Evolutionary conservation across 2,113 vertebrate species (phyloP).

Genomic region (Nesogale talazaci): DNA sequence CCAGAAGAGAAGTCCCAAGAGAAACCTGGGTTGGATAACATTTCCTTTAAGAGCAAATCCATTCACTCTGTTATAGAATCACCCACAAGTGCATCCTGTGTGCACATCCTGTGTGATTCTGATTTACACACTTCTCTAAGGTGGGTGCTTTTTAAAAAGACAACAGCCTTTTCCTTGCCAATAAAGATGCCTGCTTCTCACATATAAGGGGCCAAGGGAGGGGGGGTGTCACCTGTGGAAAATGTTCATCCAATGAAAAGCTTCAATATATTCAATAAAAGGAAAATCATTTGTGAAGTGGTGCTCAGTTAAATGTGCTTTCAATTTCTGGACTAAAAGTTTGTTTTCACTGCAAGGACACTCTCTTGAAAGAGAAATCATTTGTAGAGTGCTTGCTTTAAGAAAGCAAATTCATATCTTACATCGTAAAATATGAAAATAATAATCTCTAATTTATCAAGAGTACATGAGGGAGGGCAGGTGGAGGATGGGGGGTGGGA

Average conservation of each 20-base stretch:
- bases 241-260: not conserved
- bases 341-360: not conserved
- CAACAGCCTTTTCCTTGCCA: not conserved
- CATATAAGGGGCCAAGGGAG: not conserved
- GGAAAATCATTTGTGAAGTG: slow-evolving; percentile 1
- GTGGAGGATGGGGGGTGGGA: too few species aligned
- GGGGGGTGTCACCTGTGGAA: not conserved
- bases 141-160: not conserved
- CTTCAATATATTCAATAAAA: slow-evolving; percentile 2
- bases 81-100: not conserved
- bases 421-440: too few species aligned
- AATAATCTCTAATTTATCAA: too few species aligned
- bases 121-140: slow-evolving; percentile 21
- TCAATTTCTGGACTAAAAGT: slow-evolving; percentile 19
- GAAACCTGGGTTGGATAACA: slow-evolving; percentile 8
- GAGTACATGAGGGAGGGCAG: too few species aligned
- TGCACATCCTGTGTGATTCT: not conserved
- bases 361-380: slow-evolving; percentile 25
- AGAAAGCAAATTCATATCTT: not conserved
- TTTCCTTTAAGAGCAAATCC: slow-evolving; percentile 38
- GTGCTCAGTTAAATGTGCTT: not conserved
- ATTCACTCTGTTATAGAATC: not conserved
- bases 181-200: not conserved
- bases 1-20: slow-evolving; percentile 42
- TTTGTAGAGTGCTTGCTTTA: not conserved